Base-by-base conservation (phyloP, 2,797 vertebrate species). In the Chrysocyon brachyurus region DNA sequence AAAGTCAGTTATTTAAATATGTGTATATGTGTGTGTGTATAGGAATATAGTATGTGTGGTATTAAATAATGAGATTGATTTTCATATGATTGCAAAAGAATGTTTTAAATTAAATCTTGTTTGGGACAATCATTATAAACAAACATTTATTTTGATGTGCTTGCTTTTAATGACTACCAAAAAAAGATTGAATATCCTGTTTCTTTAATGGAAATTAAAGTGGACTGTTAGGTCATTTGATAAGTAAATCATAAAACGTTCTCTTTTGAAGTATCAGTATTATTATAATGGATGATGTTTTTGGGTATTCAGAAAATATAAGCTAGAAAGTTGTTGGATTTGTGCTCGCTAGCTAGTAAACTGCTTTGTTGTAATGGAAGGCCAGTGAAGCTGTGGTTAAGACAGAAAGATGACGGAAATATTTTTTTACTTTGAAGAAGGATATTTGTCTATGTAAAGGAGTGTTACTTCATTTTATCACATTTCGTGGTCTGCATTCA, bases 51-150 rank as follows among this genome's bases (percentile, higher is more conserved):
- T 83, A 26, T 83, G 28, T 86, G 52, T 64, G 40, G 61, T 79
- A 22, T 83, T 54, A 57, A 57, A 91, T 82, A 85, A 84, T 64
- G 54, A 85, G 77, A 79, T 64, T 59, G 36, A 64, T 64, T 92
- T 92, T 92, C 70, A 22, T 52, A 73, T 78, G 85, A 92, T 90
- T 94, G 28, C 73, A 85, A 89, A 64, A 12, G 87, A 33, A 75
- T 14, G 54, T 72, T 61, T 36, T 73, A 77, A 36, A 6, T 70
- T 59, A 68, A 64, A 33, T 56, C 31, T 70, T 91, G 7, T 61
- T 73, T n/a, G 46, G 5, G 86, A 28, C 21, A 24, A 5, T 33
- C 56, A 68, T 93, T 52, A 22, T 36, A 84, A 86, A 33, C 33
- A 54, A 24, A 49, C 14, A 61, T 75, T 66, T 87, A 36, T 87